Evolutionary conservation across 2,797 vertebrate genomes (phyloP), one percentile per base, ranked within the genome.

Genomic region (Sylvilagus floridanus): DNA sequence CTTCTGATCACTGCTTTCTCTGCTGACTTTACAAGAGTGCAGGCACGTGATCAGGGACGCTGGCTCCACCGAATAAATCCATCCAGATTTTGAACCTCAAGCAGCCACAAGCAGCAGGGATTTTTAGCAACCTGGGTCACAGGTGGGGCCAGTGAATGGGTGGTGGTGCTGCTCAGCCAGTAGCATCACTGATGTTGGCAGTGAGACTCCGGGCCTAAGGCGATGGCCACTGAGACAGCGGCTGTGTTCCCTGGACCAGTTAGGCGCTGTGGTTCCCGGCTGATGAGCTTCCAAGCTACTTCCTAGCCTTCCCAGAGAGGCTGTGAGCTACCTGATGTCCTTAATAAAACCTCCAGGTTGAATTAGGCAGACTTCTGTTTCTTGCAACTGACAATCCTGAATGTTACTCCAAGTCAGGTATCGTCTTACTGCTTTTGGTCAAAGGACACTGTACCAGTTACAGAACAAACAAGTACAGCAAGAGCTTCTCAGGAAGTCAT

Each of bases 361-460:
- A 96, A 90, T 32, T 24, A 81, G 82, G 35, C 65, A 85, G 22
- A 77, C 76, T 85, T 88, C 91, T 91, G 73, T 77, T 85, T 54
- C 85, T 83, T 72, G 30, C 47, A 72, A 13, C 4, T 22, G 32
- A 72, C 62, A 77, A 84, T 60, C 62, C 71, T 73, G 54, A 88
- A 32, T 16, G 60, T 83, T n/a, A 47, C 0, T 50, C 26, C 78
- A 90, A 88, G 17, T 75, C 93, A 75, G 73, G 17, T 83, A 94
- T 79, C 66, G 79, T 62, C 91, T 91, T 90, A 90, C 73, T 92
- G 78, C 75, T 90, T 72, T 90, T 32, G 91, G 62, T 96, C 94
- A 88, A 97, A 96, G 86, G 88, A 78, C 90, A 88, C 47, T 3
- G 30, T 42, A 57, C 93, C 87, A 92, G 66, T 89, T 86, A 88